These are phyloP conservation scores for Malurus splendens DNA, from an alignment of 2,797 vertebrate genomes.

Conservation along the genomic window DNA sequence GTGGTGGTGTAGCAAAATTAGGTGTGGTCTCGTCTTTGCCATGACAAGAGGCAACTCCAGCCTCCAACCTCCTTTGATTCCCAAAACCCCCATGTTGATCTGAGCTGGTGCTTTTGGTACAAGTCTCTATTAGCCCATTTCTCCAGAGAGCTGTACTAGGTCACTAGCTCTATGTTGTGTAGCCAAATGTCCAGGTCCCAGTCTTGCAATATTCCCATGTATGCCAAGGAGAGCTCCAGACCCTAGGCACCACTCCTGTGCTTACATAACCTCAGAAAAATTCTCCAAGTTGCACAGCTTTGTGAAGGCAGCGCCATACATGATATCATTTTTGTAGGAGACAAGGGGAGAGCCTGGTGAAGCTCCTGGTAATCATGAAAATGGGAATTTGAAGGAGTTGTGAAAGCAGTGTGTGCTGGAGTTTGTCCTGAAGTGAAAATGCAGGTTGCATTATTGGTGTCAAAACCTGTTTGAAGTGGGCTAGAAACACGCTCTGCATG, in stretches of 20 bases:
- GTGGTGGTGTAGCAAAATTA: too few relatives aligned
- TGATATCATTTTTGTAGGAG: not conserved
- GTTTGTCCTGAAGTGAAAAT: not conserved
- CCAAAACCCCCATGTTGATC: rapidly evolving
- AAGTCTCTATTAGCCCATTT: not conserved
- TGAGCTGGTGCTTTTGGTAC: not conserved
- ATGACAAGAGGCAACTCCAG: not conserved
- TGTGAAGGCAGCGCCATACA: rapidly evolving
- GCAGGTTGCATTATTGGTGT: rapidly evolving
- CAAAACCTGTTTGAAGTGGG: not conserved
- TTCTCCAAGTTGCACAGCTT: not conserved
- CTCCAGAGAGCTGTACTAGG: rapidly evolving
- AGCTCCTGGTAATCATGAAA: not conserved
- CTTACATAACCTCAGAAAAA: not conserved
- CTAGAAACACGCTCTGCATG: not conserved
- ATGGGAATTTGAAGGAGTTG: not conserved
- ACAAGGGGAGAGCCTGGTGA: rapidly evolving
- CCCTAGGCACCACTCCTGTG: not conserved
- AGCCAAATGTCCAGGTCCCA: rapidly evolving
- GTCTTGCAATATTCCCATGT: rapidly evolving
- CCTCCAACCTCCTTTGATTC: not conserved
- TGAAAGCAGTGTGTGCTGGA: not conserved
- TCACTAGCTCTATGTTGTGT: not conserved
- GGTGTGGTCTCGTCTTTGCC: not conserved
- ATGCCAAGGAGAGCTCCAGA: not conserved